Base-by-base conservation (phyloP, 1,140 invertebrate genomes). In the Leptinotarsa defecta region DNA sequence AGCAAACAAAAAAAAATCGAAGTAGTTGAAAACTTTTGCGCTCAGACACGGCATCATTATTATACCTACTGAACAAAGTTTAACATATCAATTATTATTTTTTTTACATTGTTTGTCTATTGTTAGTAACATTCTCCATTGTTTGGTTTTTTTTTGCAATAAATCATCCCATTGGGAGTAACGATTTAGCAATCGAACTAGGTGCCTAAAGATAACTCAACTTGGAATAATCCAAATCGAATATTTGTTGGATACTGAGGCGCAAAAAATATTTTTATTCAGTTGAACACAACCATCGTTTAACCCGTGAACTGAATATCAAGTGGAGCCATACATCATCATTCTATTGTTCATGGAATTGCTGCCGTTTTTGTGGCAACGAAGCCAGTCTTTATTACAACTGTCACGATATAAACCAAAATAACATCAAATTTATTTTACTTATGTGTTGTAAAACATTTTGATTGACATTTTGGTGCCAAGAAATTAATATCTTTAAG, bases 311-410 rank as follows among this genome's bases (percentile, higher is more conserved):
- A n/a, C 15, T 57, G 52, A 57, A 57, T 57, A 19, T 15, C 15
- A 57, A 57, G n/a, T 57, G 17, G n/a, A 57, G 52, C 52, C 52
- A 57, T 57, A 57, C n/a, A 57, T 57, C 52, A 57, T 57, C 52
- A 57, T 57, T 19, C 52, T 19, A n/a, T 57, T 57, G 52, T 57
- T 57, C n/a, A 19, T 0, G 15, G n/a, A 57, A 57, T 57, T 57
- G n/a, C 52, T 17, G n/a, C 52, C n/a, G 52, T 57, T 57, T 57
- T 57, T 17, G 52, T 19, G 52, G 6, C 15, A 19, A 17, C 52
- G 4, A 57, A n/a, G 52, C 52, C 15, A 57, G 52, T 57, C 52
- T 15, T 57, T 8, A 57, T 57, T 57, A 13, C n/a, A 5, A 57
- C 52, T 57, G 4, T 17, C 52, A 57, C 52, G 52, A 17, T 57